Percentiles rank a stretch among this genome's conserved stretches.
Conservation (phyloP, 1,140 invertebrate genomes). For the Telenomus remus region DNA sequence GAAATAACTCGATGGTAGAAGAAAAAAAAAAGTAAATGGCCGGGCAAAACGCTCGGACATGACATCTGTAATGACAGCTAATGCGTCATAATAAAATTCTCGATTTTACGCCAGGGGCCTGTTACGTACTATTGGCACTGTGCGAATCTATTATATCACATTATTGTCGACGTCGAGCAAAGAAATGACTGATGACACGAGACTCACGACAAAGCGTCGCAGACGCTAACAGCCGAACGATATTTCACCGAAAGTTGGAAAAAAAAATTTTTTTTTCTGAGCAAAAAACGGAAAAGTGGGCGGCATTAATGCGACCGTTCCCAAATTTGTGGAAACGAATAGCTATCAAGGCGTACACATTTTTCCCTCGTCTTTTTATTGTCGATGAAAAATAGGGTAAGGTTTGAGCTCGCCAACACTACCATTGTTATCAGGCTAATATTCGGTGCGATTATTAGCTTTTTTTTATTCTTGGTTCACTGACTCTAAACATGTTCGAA, state of each 20-base stretch:
- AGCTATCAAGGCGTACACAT: conserved; percentile 20
- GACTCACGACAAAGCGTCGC: conserved; percentile 63
- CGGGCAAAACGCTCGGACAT: conserved; percentile 37
- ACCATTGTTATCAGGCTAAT: conserved; percentile 63
- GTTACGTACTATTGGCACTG: conserved; percentile 60
- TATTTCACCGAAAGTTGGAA: conserved; percentile 62
- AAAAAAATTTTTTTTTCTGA: conserved; percentile 37
- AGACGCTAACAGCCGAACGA: conserved; percentile 63
- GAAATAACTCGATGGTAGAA: conserved; percentile 33
- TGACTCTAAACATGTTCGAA: conserved; percentile 7
- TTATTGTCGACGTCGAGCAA: conserved; percentile 67
- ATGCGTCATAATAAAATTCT: conserved; percentile 75
- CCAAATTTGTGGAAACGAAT: conserved; percentile 63
- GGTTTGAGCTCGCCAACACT: conserved; percentile 49
- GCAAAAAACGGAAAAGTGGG: conserved; percentile 66
- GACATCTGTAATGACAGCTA: conserved; percentile 68
- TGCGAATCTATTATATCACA: conserved; percentile 68
- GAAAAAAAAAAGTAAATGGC: conserved; percentile 28
- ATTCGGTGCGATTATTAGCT: conserved; percentile 64
- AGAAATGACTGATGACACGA: conserved; percentile 72
- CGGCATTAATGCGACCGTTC: conserved; percentile 70
- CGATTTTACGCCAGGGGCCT: conserved; percentile 64
- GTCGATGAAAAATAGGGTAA: conserved; percentile 63
- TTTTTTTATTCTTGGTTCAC: conserved; percentile 40
- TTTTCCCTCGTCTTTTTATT: conserved; percentile 48